Evolutionary conservation across 2,797 vertebrate species (phyloP).

Genomic region (Fringilla coelebs): DNA sequence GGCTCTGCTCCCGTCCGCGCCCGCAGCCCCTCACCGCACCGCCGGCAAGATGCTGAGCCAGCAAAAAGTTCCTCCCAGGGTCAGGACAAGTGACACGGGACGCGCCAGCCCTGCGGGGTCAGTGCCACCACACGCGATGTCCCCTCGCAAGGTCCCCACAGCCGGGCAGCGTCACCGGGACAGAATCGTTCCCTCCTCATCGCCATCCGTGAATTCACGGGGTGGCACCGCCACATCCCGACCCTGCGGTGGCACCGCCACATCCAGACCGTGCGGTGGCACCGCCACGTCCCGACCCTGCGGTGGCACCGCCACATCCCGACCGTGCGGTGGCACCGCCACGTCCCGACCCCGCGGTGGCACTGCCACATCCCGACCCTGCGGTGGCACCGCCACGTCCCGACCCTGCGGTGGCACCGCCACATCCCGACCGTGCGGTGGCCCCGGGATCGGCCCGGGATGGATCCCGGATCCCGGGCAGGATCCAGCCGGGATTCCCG

Average conservation of each 20-base stretch:
- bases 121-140: rapidly evolving
- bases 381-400: rapidly evolving
- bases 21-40: background rate
- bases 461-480: background rate
- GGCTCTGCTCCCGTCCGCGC: background rate
- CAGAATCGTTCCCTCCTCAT: rapidly evolving
- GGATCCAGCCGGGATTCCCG: background rate
- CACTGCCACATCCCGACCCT: too few species aligned
- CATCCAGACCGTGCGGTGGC: too few species aligned
- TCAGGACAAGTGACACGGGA: background rate
- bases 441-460: rapidly evolving
- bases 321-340: too few species aligned
- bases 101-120: background rate
- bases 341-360: too few species aligned
- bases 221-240: background rate
- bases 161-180: background rate
- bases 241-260: too few species aligned
- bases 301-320: too few species aligned
- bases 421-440: rapidly evolving
- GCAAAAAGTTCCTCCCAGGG: background rate
- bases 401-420: background rate
- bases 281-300: too few species aligned
- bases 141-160: rapidly evolving
- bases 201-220: background rate
- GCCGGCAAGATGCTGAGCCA: background rate